Evolutionary conservation across 2,113 vertebrate species (phyloP), one percentile per base, ranked within the genome.

Genomic region (Prochilodus magdalenae): DNA sequence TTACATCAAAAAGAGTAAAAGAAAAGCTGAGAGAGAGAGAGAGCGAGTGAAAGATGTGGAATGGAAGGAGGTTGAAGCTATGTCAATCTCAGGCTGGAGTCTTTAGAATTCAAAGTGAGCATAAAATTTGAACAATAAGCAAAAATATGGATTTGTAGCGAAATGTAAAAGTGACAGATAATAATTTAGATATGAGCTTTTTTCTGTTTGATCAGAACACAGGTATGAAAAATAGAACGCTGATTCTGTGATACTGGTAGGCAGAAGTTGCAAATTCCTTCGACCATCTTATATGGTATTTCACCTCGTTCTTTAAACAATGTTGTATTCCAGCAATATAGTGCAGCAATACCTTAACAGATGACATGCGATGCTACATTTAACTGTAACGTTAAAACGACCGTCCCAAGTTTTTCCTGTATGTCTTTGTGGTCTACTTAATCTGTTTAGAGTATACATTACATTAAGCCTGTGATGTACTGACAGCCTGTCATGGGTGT

Each of bases 21-120:
- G 13, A 49, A 29, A 36, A 36, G 36, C 36, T 62, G 33, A 55
- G 78, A 33, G 69, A 62, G 59, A 71, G n/a, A 26, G 67, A 62
- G 73, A 65, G 36, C 22, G 79, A 36, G 73, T 51, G 63, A 22
- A 57, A 81, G 10, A 53, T 36, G 26, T 13, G 24, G 29, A 67
- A 66, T 30, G 55, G 59, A 47, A 36, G 49, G 62, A 67, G 73
- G 72, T 75, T 60, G 51, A 12, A 20, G 80, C 57, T 69, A 55
- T 15, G 18, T 60, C 16, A 60, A 81, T 81, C 44, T 62, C 55
- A 27, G n/a, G 22, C 78, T 24, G 36, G 69, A 49, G 57, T 63
- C 69, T 65, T 80, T 73, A 65, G 79, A 73, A 80, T 73, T 81
- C 20, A 18, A 75, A 81, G 74, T 67, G 62, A 81, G 53, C 72